These are phyloP conservation scores for Melanotus villosus DNA, from an alignment of 2,888 invertebrate species.

Conservation along the genomic window DNA sequence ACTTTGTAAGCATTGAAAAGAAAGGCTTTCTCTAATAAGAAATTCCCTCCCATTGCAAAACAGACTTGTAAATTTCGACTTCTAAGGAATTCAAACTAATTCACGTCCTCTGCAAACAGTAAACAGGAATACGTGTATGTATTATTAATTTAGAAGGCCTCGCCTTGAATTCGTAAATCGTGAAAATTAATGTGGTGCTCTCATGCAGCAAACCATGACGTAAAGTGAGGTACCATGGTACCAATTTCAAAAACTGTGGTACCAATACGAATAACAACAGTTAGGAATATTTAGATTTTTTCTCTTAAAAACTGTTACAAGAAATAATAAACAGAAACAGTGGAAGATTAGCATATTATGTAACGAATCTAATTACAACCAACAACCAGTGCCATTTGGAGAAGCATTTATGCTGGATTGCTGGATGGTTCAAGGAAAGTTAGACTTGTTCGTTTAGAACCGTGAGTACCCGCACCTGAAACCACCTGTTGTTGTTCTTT, in stretches of 20 bases:
- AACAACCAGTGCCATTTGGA: slow-evolving; percentile 11
- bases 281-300: no score
- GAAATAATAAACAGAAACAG: not conserved
- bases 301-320: not conserved
- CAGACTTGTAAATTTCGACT: slow-evolving; percentile 29
- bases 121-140: slow-evolving; percentile 26
- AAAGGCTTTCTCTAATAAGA: slow-evolving; percentile 28
- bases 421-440: not conserved
- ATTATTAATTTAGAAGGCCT: slow-evolving; percentile 27
- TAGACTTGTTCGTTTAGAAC: not conserved
- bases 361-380: not conserved
- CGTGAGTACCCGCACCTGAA: slow-evolving; percentile 12
- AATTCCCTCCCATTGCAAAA: slow-evolving; percentile 19
- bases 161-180: slow-evolving; percentile 23
- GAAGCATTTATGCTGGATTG: not conserved
- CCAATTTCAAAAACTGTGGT: not conserved
- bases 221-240: not conserved
- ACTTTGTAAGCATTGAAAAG: no score
- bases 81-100: slow-evolving; percentile 11
- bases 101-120: slow-evolving; percentile 18
- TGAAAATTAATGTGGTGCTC: not conserved
- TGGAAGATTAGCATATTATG: not conserved
- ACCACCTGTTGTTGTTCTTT: slow-evolving; percentile 7
- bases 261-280: not conserved
- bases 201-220: not conserved